These are phyloP conservation scores for Phyto melanocephala DNA, from an alignment of 2,888 invertebrate genomes.

Conservation along the genomic window DNA sequence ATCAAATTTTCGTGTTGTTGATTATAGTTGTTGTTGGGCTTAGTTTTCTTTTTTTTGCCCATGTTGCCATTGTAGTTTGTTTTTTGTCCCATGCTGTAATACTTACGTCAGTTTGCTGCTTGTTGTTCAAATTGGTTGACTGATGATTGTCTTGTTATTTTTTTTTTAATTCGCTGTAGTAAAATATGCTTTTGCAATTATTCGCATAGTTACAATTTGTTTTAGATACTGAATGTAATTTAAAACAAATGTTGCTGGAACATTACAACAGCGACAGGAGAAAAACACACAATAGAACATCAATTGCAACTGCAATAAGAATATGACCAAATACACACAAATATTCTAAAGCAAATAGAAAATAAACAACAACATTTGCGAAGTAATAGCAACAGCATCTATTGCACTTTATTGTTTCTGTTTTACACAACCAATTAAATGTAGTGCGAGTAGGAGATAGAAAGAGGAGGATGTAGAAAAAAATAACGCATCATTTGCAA, in stretches of 20 bases:
- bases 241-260: conserved; percentile 57
- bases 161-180: conserved; percentile 35
- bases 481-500: conserved; percentile 59
- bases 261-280: not conserved
- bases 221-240: conserved; percentile 49
- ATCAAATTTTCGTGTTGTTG: conserved; percentile 39
- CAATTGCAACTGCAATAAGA: not conserved
- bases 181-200: conserved; percentile 59
- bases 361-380: not conserved
- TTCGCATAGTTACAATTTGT: conserved; percentile 61
- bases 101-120: conserved; percentile 39
- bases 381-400: conserved; percentile 15
- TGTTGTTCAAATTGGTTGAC: conserved; percentile 42
- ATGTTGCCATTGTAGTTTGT: not conserved
- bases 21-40: not conserved
- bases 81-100: conserved; percentile 42
- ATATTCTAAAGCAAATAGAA: not conserved
- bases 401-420: conserved; percentile 12
- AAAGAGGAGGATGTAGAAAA: not conserved
- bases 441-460: not conserved
- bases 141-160: conserved; percentile 40
- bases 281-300: not conserved
- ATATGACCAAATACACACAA: conserved; percentile 15
- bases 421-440: conserved; percentile 17
- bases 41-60: not conserved